A percentile compares a stretch with the other conserved stretches of the same genome.
phyloP scores from a whole-genome alignment of 1,140 invertebrate species.

The Nasonia vitripennis region DNA sequence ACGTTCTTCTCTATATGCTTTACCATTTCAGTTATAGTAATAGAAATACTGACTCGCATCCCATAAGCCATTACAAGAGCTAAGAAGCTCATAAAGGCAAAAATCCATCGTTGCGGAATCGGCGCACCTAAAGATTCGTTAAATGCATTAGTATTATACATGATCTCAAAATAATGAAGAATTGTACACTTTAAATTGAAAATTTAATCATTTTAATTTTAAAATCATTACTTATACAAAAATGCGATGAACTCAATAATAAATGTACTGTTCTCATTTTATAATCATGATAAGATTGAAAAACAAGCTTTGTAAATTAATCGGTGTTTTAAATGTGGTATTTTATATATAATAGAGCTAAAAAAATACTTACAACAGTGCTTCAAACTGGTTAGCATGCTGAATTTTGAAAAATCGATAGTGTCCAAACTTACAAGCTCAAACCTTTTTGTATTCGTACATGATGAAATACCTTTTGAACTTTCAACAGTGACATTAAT shows the following conservation, averaged over 20 bases:
- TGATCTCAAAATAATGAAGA: not conserved
- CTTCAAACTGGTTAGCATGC: constrained; percentile 37
- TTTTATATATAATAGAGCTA: not conserved
- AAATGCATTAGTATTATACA: not conserved
- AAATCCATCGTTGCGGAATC: constrained; percentile 84
- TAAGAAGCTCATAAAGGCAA: constrained; percentile 89
- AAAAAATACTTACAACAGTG: constrained; percentile 44
- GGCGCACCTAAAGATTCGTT: constrained; percentile 74
- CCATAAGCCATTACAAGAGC: constrained; percentile 91
- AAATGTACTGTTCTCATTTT: not conserved
- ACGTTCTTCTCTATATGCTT: constrained; percentile 57
- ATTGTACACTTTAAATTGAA: not conserved
- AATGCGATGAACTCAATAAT: not conserved
- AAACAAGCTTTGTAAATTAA: too few species aligned
- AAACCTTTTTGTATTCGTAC: constrained; percentile 41
- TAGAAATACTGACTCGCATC: constrained; percentile 90
- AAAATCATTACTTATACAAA: not conserved
- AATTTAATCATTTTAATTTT: not conserved
- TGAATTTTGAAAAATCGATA: constrained; percentile 16
- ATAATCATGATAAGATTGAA: too few species aligned
- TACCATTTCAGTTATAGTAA: constrained; percentile 94
- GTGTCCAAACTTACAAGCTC: not conserved
- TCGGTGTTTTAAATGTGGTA: too few species aligned
- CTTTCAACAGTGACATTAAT: constrained; percentile 34
- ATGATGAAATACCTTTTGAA: constrained; percentile 46